phyloP scores from a whole-genome alignment of 2,888 invertebrate species.

The Noctua comes region DNA sequence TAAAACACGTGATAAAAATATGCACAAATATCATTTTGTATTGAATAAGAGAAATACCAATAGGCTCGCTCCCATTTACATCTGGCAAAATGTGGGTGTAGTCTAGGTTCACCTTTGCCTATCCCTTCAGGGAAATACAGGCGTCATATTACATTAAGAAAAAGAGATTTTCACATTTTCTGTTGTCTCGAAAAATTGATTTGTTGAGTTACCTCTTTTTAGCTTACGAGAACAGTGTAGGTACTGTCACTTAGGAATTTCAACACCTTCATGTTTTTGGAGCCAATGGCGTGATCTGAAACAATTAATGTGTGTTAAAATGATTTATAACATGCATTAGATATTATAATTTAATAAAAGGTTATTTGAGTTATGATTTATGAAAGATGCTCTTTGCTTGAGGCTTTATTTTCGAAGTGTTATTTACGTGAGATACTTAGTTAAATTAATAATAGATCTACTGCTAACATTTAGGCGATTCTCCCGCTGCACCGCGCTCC shows the following conservation, averaged over 20 bases:
- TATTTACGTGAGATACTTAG: conserved; percentile 8
- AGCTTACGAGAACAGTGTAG: neutral
- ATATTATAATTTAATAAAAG: conserved; percentile 25
- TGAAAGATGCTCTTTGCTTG: conserved; percentile 1
- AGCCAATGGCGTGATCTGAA: conserved; percentile 41
- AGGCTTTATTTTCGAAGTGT: conserved; percentile 8
- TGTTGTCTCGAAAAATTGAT: neutral
- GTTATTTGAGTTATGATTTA: conserved; percentile 32
- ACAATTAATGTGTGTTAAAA: conserved; percentile 47
- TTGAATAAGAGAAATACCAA: neutral
- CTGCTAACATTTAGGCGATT: no score
- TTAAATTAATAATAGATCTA: neutral
- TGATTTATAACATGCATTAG: conserved; percentile 50
- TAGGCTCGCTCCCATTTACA: neutral
- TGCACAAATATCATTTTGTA: neutral
- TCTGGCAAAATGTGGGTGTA: neutral
- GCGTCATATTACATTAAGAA: neutral
- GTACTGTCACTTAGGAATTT: conserved; percentile 58
- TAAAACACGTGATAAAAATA: neutral
- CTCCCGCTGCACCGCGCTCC: no score
- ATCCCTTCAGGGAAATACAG: no score
- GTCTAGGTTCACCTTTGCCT: neutral
- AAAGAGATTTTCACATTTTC: neutral
- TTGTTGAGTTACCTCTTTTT: neutral
- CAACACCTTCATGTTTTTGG: conserved; percentile 43